Base-by-base conservation (phyloP, 2,797 vertebrate species). In the Nasua narica region DNA sequence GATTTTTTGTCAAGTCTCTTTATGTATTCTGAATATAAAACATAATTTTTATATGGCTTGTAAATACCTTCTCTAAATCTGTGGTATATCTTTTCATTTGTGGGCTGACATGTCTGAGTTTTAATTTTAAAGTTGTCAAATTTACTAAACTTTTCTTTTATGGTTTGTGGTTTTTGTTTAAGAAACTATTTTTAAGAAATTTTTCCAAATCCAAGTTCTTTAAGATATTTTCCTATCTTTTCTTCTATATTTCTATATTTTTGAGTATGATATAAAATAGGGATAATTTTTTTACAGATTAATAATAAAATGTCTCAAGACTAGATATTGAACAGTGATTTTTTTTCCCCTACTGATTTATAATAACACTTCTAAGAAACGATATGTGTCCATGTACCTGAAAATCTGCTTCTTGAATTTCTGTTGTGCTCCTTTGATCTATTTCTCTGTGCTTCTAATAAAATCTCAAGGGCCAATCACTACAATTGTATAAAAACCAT, bases 181-280 rank as follows among this genome's bases (percentile, higher is more conserved):
- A 46, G 43, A 92, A 94, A 90, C 62, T 8, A 50, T 82, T 92
- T 78, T 87, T 67, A 85, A 82, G 58, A 94, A 94, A 69, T 87
- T 56, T 87, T 91, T 76, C 15, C 16, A 32, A 97, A 86, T 46
- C 35, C 40, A 87, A 94, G 54, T 48, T 82, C 48, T 88, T 50
- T 48, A 67, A 60, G 32, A 35, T 65, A 32, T 81, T 62, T 56
- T 90, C 7, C 5, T 69, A 35, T 23, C 77, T 95, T 92, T 16
- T 48, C 19, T 48, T 74, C 21, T 74, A n/a, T 84, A 87, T 58
- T 96, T 94, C 37, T 83, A 14, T 79, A 54, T 65, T 87, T 94
- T 87, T 79, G 27, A 94, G 18, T 87, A 37, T 79, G 35, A 48
- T 15, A 4, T 86, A 78, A 89, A 74, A 86, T 35, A 40, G 11